Base-by-base conservation (phyloP, 2,113 vertebrate species). In the Paradisaea rubra region DNA sequence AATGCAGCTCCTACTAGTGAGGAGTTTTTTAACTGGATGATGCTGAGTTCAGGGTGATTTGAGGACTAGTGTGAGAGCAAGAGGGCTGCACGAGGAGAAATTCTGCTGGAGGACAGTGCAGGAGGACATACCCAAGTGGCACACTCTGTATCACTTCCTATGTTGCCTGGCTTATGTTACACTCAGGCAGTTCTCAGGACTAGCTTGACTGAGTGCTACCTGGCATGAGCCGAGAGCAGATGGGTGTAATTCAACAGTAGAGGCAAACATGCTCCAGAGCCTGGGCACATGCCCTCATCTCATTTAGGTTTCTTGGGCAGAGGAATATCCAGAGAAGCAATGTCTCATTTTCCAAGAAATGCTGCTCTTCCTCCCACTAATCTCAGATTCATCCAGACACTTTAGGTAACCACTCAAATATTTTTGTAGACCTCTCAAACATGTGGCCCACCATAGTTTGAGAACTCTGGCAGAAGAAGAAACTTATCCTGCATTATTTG, bases 121-220 rank as follows among this genome's bases (percentile, higher is more conserved):
- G 45, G 10, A 93, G 61, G 31, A 56, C 27, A 8, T 8, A 71
- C 4, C 15, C 6, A 79, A 66, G 23, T n/a, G 17, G 10, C 49
- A 63, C 45, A 13, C 8, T 42, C 63, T 31, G 2, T 59, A 31
- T 71, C 1, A 0, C 28, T 71, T 78, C 52, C 35, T 76, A 24
- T 0, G 0, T 16, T 68, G 37, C 23, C 52, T 50, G 79, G 28
- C 28, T 47, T 27, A 28, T 35, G 23, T 27, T 30, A 53, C 0
- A 0, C 6, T 70, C 61, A 81, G 68, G 54, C 35, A 73, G 14
- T 7, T 49, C 37, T 63, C 30, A 72, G 44, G 35, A 80, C 39
- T 30, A 63, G 31, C 27, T 49, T 18, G 10, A 28, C 4, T 42
- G 80, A 68, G 24, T 13, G 47, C 23, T 69, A 21, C 49, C 64